Percentiles rank a stretch among this genome's conserved stretches.
phyloP scores from a whole-genome alignment of 2,797 vertebrate species.

The Smutsia temminckii region DNA sequence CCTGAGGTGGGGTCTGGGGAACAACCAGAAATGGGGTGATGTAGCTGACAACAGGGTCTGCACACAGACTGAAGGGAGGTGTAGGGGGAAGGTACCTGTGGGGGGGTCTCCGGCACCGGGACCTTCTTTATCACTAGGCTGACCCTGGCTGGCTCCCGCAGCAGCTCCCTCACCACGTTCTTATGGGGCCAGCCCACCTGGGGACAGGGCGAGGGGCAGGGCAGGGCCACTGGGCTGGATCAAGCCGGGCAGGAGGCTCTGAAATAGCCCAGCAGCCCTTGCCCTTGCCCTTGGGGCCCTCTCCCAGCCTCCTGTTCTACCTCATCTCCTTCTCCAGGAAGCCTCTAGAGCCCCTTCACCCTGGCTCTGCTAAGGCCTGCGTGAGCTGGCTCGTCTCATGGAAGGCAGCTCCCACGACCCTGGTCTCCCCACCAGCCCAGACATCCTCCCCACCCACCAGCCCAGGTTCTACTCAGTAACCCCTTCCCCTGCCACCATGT shows the following conservation, averaged over 20 bases:
- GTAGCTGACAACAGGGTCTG: not conserved
- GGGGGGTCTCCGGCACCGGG: slow-evolving; percentile 70
- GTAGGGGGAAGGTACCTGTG: slow-evolving; percentile 32
- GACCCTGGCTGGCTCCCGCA: slow-evolving; percentile 86
- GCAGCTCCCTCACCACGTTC: slow-evolving; percentile 91
- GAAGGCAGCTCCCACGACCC: not conserved
- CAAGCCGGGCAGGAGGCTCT: not conserved
- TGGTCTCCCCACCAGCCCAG: not conserved
- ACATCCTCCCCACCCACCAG: not conserved
- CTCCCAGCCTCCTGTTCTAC: not conserved
- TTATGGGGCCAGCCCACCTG: slow-evolving; percentile 94
- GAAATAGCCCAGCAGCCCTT: not conserved
- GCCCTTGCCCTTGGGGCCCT: not conserved
- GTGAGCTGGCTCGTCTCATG: not conserved
- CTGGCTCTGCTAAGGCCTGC: not conserved
- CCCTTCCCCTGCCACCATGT: not conserved
- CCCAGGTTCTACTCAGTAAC: not conserved
- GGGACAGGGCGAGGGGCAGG: not conserved
- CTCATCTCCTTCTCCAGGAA: not conserved
- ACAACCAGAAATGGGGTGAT: slow-evolving; percentile 22
- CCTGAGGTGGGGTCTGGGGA: slow-evolving; percentile 31
- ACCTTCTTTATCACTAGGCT: slow-evolving; percentile 93
- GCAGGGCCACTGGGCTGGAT: not conserved
- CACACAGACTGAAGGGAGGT: not conserved
- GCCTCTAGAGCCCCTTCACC: not conserved